Evolutionary conservation across 2,888 invertebrate species (phyloP), one percentile per base, ranked within the genome.

Genomic region (Parnassius apollo): DNA sequence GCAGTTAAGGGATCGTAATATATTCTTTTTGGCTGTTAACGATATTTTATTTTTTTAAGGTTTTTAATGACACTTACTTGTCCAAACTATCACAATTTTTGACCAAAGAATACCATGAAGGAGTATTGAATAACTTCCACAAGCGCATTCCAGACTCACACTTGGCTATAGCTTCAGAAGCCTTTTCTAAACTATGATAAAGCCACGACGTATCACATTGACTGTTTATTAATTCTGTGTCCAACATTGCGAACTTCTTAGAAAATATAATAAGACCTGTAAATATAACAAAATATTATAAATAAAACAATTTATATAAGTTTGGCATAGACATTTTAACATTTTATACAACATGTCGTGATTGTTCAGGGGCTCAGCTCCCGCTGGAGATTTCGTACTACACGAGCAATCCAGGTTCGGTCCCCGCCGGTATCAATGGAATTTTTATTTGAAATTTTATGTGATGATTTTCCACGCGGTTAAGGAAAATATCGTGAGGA

Each of bases 71-170:
- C 18, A 71, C 80, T 74, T 73, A 94, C 94, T 85, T 91, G 67
- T 95, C 94, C 68, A 95, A 89, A 59, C 84, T 84, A 70, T 94
- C 94, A 70, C 94, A 94, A 70, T 94, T 84, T 67, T 89, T 90
- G 50, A 93, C 92, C 12, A 95, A 83, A 12, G 88, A 87, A 65
- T 85, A 92, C 91, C 93, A 93, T 12, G 93, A 85, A 0, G 94
- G 94, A 0, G 95, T 95, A 13, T 93, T 84, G 50, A 94, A 81
- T 56, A 94, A 84, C 72, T 94, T 93, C 95, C 95, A 95, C 25
- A 94, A 75, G 62, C 94, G 94, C 58, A 95, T 81, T 1, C 94
- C 94, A 46, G 93, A 91, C 74, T 95, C 95, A 72, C 94, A 94
- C 66, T 91, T 91, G 54, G 91, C 82, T 62, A 95, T 91, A 7